phyloP scores from a whole-genome alignment of 2,888 invertebrate genomes.

The Oligia fasciuncula region DNA sequence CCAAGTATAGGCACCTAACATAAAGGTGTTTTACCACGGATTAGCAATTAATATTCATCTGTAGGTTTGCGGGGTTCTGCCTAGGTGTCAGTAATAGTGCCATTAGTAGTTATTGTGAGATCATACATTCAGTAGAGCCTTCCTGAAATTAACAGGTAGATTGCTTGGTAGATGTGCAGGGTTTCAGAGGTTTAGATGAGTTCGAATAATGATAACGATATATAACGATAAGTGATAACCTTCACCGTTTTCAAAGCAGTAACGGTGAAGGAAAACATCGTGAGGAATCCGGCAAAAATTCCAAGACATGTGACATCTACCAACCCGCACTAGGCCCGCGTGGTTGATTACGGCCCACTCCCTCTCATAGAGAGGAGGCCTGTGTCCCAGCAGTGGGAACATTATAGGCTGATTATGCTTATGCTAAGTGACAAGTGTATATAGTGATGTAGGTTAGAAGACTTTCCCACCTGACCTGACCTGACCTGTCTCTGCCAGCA shows the following conservation, averaged over 20 bases:
- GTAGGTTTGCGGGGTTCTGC: background rate
- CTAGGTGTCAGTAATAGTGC: background rate
- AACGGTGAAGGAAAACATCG: background rate
- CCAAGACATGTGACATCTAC: too few species aligned
- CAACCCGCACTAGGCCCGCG: too few species aligned
- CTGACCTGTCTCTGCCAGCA: too few species aligned
- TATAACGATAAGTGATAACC: background rate
- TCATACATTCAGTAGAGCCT: slow-evolving; percentile 16
- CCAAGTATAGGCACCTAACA: background rate
- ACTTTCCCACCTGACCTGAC: too few species aligned
- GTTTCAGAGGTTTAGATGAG: background rate
- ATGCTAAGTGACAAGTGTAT: too few species aligned
- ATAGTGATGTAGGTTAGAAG: too few species aligned
- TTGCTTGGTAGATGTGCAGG: background rate
- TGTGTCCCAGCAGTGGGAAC: too few species aligned
- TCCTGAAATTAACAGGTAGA: background rate
- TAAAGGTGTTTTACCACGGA: background rate
- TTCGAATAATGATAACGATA: background rate
- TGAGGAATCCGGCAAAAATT: background rate
- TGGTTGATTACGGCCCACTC: too few species aligned
- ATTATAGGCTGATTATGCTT: too few species aligned
- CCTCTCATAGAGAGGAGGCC: too few species aligned
- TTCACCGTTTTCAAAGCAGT: background rate
- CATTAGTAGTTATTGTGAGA: slow-evolving; percentile 16
- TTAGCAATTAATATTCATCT: slow-evolving; percentile 36